Percentiles rank a stretch among this genome's conserved stretches.
Evolutionary conservation across 2,888 invertebrate genomes (phyloP).

Genomic region (Himalopsyche japonica): DNA sequence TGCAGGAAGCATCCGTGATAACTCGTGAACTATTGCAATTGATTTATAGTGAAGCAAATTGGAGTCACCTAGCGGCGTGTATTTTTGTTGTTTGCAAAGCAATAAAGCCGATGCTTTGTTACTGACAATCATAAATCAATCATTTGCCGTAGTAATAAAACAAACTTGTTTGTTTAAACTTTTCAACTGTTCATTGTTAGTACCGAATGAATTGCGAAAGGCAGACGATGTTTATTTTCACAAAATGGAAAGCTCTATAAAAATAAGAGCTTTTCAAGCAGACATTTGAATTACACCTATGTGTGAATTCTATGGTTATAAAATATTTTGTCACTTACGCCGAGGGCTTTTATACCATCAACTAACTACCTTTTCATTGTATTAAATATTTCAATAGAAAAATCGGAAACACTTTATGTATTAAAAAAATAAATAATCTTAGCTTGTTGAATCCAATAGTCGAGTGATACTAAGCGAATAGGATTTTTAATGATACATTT

Average conservation of each 20-base stretch:
- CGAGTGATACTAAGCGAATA: too few species aligned
- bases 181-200: not conserved
- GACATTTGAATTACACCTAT: too few species aligned
- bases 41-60: conserved; percentile 22
- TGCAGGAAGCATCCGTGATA: conserved; percentile 16
- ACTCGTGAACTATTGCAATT: conserved; percentile 18
- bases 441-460: too few species aligned
- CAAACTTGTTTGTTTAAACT: conserved; percentile 1
- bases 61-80: conserved; percentile 11
- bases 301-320: not conserved
- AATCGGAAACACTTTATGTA: too few species aligned
- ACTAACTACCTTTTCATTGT: too few species aligned
- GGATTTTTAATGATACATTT: too few species aligned
- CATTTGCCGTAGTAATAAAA: conserved; percentile 14
- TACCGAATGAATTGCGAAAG: not conserved
- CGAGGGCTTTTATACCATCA: too few species aligned
- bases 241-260: too few species aligned
- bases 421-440: too few species aligned
- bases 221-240: not conserved
- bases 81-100: conserved; percentile 17
- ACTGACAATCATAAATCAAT: conserved; percentile 34
- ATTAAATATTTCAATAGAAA: too few species aligned
- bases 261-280: too few species aligned
- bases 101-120: conserved; percentile 30
- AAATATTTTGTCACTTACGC: too few species aligned